Evolutionary conservation across 2,888 invertebrate genomes (phyloP), one percentile per base, ranked within the genome.

Genomic region (Drosophila cognata): DNA sequence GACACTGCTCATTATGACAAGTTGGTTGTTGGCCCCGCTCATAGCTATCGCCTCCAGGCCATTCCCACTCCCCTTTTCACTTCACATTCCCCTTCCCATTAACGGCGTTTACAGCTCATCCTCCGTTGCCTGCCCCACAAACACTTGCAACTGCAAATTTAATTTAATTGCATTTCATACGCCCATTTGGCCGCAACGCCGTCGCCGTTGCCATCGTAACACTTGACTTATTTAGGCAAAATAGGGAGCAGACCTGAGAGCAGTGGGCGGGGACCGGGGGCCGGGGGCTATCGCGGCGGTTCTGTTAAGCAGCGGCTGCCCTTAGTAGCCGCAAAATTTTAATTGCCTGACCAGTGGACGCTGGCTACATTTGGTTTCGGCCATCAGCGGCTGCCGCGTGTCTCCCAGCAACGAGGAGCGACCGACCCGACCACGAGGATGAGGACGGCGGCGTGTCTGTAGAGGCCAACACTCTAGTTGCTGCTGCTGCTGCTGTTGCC

Each of bases 101-200:
- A 46, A 16, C 46, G 8, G 25, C 48, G 25, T 35, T 41, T 25
- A 36, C 46, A 35, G 59, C 63, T 69, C 69, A 67, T 61, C 57
- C 55, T 72, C 65, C 66, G 73, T 61, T 79, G 68, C 71, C 70
- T 61, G 63, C 71, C 55, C 56, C 55, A 66, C 78, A 68, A 66
- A 72, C 79, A 76, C 81, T 83, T 75, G 84, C 88, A 86, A 80
- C 84, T 86, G 86, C 85, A 86, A 86, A 86, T 88, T 86, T 86
- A 86, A 86, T 88, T 86, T 88, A 87, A 87, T 87, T 87, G 87
- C 86, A 87, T 89, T 89, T 84, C 86, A 89, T 88, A 84, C 89
- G 89, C 88, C 88, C 88, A 85, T 89, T 86, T 85, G 86, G 76
- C 81, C 81, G 81, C 82, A 85, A 85, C 88, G 74, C 72, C 70